phyloP scores from a whole-genome alignment of 2,888 invertebrate species.

The Neoitamus cyanurus region DNA sequence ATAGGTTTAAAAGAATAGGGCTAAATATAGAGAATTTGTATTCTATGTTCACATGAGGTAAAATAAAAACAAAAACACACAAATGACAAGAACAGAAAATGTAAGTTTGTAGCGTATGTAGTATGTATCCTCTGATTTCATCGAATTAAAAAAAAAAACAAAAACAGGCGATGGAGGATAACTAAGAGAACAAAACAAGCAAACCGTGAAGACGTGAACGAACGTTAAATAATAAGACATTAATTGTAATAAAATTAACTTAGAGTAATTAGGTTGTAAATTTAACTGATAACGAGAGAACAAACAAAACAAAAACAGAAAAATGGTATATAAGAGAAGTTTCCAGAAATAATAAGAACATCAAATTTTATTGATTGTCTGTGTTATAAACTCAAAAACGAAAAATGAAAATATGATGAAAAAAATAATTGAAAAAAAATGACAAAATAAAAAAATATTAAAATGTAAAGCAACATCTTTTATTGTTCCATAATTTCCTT shows the following conservation, averaged over 20 bases:
- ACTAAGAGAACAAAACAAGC: neutral
- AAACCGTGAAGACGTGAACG: neutral
- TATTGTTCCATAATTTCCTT: neutral
- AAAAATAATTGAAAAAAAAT: constrained; percentile 53
- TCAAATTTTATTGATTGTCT: constrained; percentile 56
- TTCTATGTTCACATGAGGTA: neutral
- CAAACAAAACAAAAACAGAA: constrained; percentile 44
- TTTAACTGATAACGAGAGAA: constrained; percentile 48
- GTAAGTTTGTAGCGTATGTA: neutral
- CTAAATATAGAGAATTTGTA: neutral
- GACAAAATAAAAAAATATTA: constrained; percentile 53
- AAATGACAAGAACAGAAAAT: neutral
- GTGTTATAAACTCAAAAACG: constrained; percentile 54
- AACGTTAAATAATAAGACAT: neutral
- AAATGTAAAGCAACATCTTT: neutral
- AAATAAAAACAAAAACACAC: neutral
- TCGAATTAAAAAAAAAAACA: constrained; percentile 46
- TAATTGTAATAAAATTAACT: constrained; percentile 50
- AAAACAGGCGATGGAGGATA: neutral
- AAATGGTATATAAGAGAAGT: constrained; percentile 47
- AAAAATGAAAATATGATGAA: constrained; percentile 52
- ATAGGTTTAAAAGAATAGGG: neutral
- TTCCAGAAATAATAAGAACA: constrained; percentile 43
- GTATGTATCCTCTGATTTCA: constrained; percentile 26
- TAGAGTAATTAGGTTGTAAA: constrained; percentile 48